phyloP scores from a whole-genome alignment of 2,797 vertebrate genomes.

The Labeo calbasu region DNA sequence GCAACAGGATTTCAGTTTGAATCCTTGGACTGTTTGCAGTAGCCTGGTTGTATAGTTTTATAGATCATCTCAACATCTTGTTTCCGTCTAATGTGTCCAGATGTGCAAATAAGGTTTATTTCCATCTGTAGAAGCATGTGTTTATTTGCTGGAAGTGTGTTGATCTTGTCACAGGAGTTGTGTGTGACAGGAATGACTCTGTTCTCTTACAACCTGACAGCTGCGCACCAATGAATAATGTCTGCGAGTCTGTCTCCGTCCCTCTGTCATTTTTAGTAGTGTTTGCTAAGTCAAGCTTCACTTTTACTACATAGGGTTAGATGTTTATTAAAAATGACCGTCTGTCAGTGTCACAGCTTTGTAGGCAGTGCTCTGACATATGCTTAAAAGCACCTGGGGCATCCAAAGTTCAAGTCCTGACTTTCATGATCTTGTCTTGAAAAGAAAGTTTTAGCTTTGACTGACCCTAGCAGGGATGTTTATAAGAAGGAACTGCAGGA shows the following conservation, averaged over 20 bases:
- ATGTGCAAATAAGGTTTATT: not conserved
- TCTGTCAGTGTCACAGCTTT: not conserved
- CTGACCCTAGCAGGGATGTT: not conserved
- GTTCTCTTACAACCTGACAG: conserved; percentile 28
- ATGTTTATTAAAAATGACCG: not conserved
- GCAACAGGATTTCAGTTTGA: not conserved
- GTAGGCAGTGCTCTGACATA: not conserved
- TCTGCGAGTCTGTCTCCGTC: not conserved
- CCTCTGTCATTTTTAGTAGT: not conserved
- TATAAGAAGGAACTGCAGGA: not conserved
- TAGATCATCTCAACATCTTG: not conserved
- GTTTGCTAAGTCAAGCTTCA: not conserved
- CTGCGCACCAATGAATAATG: not conserved
- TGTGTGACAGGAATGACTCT: conserved; percentile 10
- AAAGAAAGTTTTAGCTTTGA: not conserved
- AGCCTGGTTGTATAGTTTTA: not conserved
- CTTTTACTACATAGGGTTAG: not conserved
- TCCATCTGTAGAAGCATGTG: not conserved
- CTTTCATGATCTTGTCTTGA: not conserved
- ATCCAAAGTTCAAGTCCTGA: not conserved
- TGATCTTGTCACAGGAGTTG: conserved; percentile 44
- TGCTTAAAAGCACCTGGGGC: not conserved
- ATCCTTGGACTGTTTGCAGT: not conserved
- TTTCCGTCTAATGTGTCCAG: not conserved
- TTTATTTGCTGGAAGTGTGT: conserved; percentile 28